phyloP scores from a whole-genome alignment of 2,797 vertebrate species.

The Acipenser oxyrinchus region DNA sequence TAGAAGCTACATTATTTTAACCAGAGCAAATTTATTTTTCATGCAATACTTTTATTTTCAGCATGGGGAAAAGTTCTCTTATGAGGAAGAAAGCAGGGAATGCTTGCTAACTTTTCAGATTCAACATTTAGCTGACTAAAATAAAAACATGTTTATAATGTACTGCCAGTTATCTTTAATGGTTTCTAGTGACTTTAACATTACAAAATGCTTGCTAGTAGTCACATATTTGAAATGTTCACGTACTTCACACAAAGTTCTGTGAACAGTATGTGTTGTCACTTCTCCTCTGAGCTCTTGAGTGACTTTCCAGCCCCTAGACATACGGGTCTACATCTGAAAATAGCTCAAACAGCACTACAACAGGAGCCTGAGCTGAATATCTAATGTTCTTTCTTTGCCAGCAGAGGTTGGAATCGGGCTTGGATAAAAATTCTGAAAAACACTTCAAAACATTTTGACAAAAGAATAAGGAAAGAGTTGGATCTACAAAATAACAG shows the following conservation, averaged over 20 bases:
- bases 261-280: conserved; percentile 30
- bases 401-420: conserved; percentile 51
- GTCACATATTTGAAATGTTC: conserved; percentile 22
- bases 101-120: conserved; percentile 23
- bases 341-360: conserved; percentile 69
- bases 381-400: conserved; percentile 45
- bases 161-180: not conserved
- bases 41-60: not conserved
- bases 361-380: conserved; percentile 43
- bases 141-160: not conserved
- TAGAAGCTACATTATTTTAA: not conserved
- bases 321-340: conserved; percentile 63
- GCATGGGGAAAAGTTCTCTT: not conserved
- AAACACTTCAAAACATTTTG: conserved; percentile 40
- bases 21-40: not conserved
- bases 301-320: conserved; percentile 60
- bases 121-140: not conserved
- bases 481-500: conserved; percentile 40
- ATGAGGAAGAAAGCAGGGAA: conserved; percentile 20
- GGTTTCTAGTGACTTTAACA: conserved; percentile 4
- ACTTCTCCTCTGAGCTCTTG: conserved; percentile 34
- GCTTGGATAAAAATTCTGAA: conserved; percentile 53
- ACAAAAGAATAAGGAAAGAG: conserved; percentile 44
- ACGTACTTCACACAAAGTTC: conserved; percentile 12
- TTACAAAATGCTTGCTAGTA: conserved; percentile 22